Base-by-base conservation (phyloP, 1,140 invertebrate genomes). In the Drosophila carrolli region DNA sequence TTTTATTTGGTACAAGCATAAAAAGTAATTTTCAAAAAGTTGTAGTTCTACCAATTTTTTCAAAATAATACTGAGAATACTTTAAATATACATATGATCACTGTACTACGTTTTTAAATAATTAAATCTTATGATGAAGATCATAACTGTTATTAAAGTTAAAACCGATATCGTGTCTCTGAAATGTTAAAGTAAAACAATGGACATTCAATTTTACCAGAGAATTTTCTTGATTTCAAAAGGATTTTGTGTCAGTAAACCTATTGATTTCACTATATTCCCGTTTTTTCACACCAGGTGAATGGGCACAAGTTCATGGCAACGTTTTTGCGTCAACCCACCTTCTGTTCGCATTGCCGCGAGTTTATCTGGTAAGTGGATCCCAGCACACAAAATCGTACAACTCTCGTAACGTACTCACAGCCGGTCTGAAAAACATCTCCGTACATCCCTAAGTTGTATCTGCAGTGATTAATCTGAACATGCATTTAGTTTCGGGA, bases 291-390 rank as follows among this genome's bases (percentile, higher is more conserved):
- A 32, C 14, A 14, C 13, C 47, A 92, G 91, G 96, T 99, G 77
- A 98, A 99, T 93, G 98, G 98, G 53, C 98, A 99, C 94, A 99
- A 99, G 94, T 99, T 99, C 93, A 99, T 99, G 99, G 98, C 99
- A 57, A 99, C 99, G 57, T 99, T 99, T 93, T 95, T 99, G 72
- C 95, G 98, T 53, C 99, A 99, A 93, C 99, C 99, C 65, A 99
- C 99, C 78, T 99, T 99, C 94, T 99, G 98, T 95, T 98, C 97
- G 86, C 97, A 99, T 93, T 99, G 98, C 94, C 95, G 96, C 75
- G 97, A 99, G 93, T 99, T 99, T 93, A 99, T 99, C 93, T 99
- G 98, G 98, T 98, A 94, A 93, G 94, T 89, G 59, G 32, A 53
- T 14, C 37, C 41, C 44, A 60, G 65, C 70, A 81, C 67, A 72